Evolutionary conservation across 2,797 vertebrate species (phyloP).

Genomic region (Myripristis jacobus): DNA sequence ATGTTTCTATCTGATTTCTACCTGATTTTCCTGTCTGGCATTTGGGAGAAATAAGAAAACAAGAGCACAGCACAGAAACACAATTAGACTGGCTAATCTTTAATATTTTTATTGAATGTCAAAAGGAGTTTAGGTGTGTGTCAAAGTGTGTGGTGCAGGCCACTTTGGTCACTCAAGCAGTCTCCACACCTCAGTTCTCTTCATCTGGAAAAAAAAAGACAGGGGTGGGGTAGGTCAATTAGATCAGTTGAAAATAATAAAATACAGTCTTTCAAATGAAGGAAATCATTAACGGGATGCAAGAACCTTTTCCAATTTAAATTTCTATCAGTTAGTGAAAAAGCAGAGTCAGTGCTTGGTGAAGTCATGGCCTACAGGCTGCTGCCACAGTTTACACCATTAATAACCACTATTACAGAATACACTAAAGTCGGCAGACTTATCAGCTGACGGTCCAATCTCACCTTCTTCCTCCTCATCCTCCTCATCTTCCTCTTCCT

Average conservation of each 20-base stretch:
- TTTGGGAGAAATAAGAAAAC: not conserved
- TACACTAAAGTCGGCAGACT: too few relatives aligned
- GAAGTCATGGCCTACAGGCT: too few relatives aligned
- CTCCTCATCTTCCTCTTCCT: constrained; percentile 96
- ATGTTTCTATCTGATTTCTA: not conserved
- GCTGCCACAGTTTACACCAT: too few relatives aligned
- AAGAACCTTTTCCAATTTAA: too few relatives aligned
- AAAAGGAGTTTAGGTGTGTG: constrained; percentile 30
- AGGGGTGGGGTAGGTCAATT: not conserved
- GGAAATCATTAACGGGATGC: too few relatives aligned
- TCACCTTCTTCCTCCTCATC: constrained; percentile 91
- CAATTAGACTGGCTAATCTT: constrained; percentile 29
- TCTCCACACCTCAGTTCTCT: constrained; percentile 63
- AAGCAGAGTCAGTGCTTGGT: too few relatives aligned
- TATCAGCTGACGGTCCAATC: not conserved
- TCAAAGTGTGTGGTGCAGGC: constrained; percentile 11
- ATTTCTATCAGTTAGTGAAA: not conserved
- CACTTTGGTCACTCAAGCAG: constrained; percentile 52
- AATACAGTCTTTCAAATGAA: not conserved
- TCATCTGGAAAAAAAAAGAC: constrained; percentile 60
- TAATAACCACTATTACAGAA: too few relatives aligned
- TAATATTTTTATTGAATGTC: constrained; percentile 64
- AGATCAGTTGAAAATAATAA: not conserved
- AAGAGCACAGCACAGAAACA: not conserved
- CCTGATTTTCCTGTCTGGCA: not conserved